Base-by-base conservation (phyloP, 1,140 invertebrate genomes). In the Probaryconus sp. region DNA sequence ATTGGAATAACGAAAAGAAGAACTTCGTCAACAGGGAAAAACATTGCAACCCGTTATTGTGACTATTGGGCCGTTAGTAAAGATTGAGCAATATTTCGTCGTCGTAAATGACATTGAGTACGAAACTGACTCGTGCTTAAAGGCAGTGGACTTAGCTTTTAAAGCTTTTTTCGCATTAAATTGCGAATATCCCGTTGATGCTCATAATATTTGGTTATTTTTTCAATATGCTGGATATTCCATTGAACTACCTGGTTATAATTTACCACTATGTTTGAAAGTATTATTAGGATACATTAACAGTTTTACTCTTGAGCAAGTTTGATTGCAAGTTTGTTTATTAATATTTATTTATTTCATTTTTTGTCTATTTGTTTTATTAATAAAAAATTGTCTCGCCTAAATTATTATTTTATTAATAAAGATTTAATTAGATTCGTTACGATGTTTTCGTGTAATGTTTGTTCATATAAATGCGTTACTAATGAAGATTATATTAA, bases 1-100 rank as follows among this genome's bases (percentile, higher is more conserved):
- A 21, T 7, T 53, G 17, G 18, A 53, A 53, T 13, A 55, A 47
- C 38, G 48, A 9, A 47, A 30, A 45, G 14, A 21, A 45, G 42
- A 67, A 16, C 4, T 30, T 16, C 35, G 10, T 4, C 11, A 43
- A 45, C 6, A 17, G n/a, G 43, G 45, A 28, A 35, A 64, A 35
- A 42, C 10, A 7, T 53, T 68, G 9, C 51, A 68, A 31, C 51
- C 51, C 1, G 18, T 48, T 5, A 17, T 67, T 33, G 16, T 67
- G 2, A 14, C 51, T 0, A 20, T 67, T 26, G 51, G 51, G 10
- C 31, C 33, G 1, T 40, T 67, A 20, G 11, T 50, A 6, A 37
- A 43, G 2, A 31, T 56, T 13, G 50, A 67, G 6, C 33, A 38
- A 14, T 1, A 2, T 40, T 40, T 24, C 10, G 50, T 38, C 13